phyloP scores from a whole-genome alignment of 2,888 invertebrate species.

The Trissolcus brochymenae region DNA sequence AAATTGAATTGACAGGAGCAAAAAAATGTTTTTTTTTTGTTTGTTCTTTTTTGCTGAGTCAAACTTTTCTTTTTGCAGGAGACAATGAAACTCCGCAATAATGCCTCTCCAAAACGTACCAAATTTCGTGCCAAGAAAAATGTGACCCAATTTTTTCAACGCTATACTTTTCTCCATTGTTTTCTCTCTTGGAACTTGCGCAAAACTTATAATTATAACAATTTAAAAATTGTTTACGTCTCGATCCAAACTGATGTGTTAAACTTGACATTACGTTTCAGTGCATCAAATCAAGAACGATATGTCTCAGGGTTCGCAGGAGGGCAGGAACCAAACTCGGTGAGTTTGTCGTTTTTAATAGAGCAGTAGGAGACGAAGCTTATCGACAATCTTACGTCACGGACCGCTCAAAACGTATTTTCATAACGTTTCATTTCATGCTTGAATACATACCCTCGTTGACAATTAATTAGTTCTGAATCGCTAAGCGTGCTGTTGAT shows the following conservation, averaged over 20 bases:
- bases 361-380: slow-evolving; percentile 1
- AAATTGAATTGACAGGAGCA: too few relatives aligned
- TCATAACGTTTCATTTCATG: slow-evolving; percentile 38
- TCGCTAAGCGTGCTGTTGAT: slow-evolving; percentile 30
- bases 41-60: too few relatives aligned
- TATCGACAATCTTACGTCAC: slow-evolving; percentile 18
- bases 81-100: too few relatives aligned
- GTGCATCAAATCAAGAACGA: slow-evolving; percentile 97
- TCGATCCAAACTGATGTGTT: too few relatives aligned
- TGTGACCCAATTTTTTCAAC: too few relatives aligned
- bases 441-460: slow-evolving; percentile 32
- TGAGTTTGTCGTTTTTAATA: slow-evolving; percentile 78
- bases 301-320: slow-evolving; percentile 94
- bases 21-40: too few relatives aligned
- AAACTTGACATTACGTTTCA: slow-evolving; percentile 76
- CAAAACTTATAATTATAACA: too few relatives aligned
- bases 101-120: too few relatives aligned
- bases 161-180: too few relatives aligned
- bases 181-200: too few relatives aligned
- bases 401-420: slow-evolving; percentile 13
- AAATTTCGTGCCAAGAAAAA: too few relatives aligned
- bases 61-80: too few relatives aligned
- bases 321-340: slow-evolving; percentile 91
- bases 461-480: slow-evolving; percentile 34
- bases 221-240: neutral